Evolutionary conservation across 2,113 vertebrate species (phyloP).

Genomic region (Stigmatopora argus): DNA sequence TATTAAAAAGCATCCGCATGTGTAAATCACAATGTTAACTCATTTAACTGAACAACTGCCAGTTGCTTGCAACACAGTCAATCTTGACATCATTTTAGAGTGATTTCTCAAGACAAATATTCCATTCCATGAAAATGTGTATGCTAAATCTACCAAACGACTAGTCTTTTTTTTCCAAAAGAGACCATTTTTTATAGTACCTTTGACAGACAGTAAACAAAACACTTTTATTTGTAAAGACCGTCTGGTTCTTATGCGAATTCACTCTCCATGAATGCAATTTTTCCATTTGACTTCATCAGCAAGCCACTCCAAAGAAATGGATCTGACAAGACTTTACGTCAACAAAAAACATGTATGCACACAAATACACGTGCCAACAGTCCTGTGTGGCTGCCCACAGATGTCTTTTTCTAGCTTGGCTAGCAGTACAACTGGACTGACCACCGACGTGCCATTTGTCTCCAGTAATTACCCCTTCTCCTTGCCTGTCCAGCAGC

Average conservation of each 20-base stretch:
- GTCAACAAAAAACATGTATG: constrained; percentile 27
- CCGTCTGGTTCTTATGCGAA: constrained; percentile 1
- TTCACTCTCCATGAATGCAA: constrained; percentile 23
- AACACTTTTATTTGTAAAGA: not conserved
- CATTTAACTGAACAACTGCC: constrained; percentile 40
- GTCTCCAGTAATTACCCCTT: constrained; percentile 51
- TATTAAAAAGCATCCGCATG: constrained; percentile 37
- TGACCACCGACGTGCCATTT: constrained; percentile 45
- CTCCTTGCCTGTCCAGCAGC: constrained; percentile 20
- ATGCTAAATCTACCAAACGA: not conserved
- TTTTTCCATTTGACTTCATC: constrained; percentile 31
- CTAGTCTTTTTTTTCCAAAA: no score
- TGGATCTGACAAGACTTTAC: constrained; percentile 24
- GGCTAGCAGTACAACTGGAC: constrained; percentile 45
- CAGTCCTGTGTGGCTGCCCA: constrained; percentile 50
- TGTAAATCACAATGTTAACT: constrained; percentile 40
- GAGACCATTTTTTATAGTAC: not conserved
- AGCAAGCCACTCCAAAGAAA: constrained; percentile 11
- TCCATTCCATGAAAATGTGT: not conserved
- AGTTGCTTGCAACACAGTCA: no score
- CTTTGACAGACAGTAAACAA: not conserved
- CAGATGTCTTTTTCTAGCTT: constrained; percentile 61
- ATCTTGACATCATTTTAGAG: no score
- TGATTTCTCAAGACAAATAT: no score
- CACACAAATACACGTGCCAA: constrained; percentile 38